Base-by-base conservation (phyloP, 92 coral and sea anemone genomes). In the Porites evermanni region DNA sequence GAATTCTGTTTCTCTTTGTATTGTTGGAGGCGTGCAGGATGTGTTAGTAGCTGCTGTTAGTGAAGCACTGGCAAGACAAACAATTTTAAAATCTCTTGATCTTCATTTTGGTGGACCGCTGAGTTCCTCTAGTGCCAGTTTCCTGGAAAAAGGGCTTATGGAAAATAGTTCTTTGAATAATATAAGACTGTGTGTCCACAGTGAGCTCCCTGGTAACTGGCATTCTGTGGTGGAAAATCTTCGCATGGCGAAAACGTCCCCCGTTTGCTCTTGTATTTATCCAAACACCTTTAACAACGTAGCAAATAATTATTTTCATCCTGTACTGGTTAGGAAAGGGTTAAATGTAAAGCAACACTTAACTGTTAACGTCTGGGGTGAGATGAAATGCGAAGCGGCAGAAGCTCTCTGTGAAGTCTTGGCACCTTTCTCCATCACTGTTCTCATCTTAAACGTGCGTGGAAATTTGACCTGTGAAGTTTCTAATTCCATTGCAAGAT, bases 121-220 rank as follows among this genome's bases (percentile, higher is more conserved):
- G 38, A 58, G 59, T 44, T 14, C 0, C 2, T 2, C 3, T 44
- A 71, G 64, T 8, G 60, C 71, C 9, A 7, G 3, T 32, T 19
- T 4, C 6, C 59, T 82, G 4, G 51, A 60, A 8, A 63, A 72
- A 38, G 79, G 71, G 19, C 7, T 82, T 59, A 19, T 38, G 9
- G 61, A 21, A 21, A 82, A 82, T 17, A 20, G 10, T 2, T 70
- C 64, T 24, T 23, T 82, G 23, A 44, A 1, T 26, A 8, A 64
- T n/a, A 11, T 82, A 23, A 63, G 0, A 10, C 17, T 72, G 5
- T 2, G 26, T 24, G 61, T 82, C 19, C 14, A 11, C 20, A 79
- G 72, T 19, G 61, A 72, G 19, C n/a, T 72, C 7, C 86, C 86
- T 18, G 61, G 60, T 3, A 21, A 44, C 16, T 82, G 79, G 86